Base-by-base conservation (phyloP, 2,113 vertebrate genomes). In the Caretta caretta region DNA sequence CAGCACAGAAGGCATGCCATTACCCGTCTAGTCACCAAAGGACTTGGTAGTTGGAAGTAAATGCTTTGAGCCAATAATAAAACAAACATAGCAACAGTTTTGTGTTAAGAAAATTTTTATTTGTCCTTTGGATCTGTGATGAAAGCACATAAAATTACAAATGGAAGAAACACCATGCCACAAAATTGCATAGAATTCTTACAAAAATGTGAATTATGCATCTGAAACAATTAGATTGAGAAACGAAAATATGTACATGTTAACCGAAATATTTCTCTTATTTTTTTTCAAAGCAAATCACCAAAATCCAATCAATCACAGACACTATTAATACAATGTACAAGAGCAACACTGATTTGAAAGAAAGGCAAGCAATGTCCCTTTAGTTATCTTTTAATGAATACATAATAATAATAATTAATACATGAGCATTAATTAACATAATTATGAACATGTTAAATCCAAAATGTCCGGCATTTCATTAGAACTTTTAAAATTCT, bases 151-250 rank as follows among this genome's bases (percentile, higher is more conserved):
- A 98, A 98, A 98, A 98, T 98, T 98, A 99, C 98, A 98, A 98
- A 98, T 98, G 98, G 98, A 99, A 98, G 98, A 98, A 99, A 99
- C 98, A 97, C 98, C 98, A 99, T 99, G 98, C 99, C 99, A 99
- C 98, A 99, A 99, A 99, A 99, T 99, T 99, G 99, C 99, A 99
- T 99, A 99, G 99, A 99, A 98, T 99, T 98, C 98, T 98, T 98
- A 98, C 98, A 99, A 99, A 98, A 98, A 98, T 97, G 98, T 98
- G 98, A 98, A 97, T 98, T 98, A 98, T 93, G 97, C 98, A 97
- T 98, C 98, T 95, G 97, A 98, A 98, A 98, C 97, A 98, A 98
- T 96, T 97, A 98, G 97, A 95, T 98, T 72, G 94, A 98, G 97
- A 95, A 98, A 98, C 95, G 72, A 25, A 98, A 98, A 97, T 98